These are phyloP conservation scores for Sminthurinus aureus DNA, from an alignment of 2,888 invertebrate genomes.

Conservation along the genomic window DNA sequence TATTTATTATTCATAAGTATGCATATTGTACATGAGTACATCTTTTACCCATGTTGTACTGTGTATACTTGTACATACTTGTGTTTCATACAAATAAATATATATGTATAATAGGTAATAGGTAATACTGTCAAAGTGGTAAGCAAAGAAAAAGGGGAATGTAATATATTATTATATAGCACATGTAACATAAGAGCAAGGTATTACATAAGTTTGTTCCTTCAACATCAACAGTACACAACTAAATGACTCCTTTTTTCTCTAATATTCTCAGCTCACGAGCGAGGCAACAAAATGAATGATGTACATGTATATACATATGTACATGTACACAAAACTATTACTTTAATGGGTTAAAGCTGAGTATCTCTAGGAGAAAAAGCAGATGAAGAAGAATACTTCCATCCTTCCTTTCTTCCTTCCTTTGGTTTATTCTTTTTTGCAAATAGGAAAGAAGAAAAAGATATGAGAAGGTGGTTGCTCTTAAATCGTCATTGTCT, in stretches of 20 bases:
- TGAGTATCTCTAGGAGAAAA: no score
- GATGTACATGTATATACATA: background rate
- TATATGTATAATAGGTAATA: no score
- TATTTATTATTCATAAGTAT: slow-evolving; percentile 32
- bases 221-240: background rate
- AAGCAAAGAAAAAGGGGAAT: no score
- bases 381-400: background rate
- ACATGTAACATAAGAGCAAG: no score
- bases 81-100: no score
- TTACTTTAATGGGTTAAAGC: slow-evolving; percentile 21
- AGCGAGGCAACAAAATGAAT: slow-evolving; percentile 19
- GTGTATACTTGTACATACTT: background rate
- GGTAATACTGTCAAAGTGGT: background rate
- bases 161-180: no score
- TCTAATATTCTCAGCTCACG: slow-evolving; percentile 13
- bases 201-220: no score
- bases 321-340: no score
- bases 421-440: slow-evolving; percentile 12
- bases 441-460: background rate
- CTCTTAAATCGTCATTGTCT: background rate
- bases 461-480: slow-evolving; percentile 21
- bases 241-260: background rate
- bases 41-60: background rate
- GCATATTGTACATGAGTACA: no score
- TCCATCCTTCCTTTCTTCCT: background rate